Conservation (phyloP, 1,140 invertebrate species). For the Philaenus spumarius region DNA sequence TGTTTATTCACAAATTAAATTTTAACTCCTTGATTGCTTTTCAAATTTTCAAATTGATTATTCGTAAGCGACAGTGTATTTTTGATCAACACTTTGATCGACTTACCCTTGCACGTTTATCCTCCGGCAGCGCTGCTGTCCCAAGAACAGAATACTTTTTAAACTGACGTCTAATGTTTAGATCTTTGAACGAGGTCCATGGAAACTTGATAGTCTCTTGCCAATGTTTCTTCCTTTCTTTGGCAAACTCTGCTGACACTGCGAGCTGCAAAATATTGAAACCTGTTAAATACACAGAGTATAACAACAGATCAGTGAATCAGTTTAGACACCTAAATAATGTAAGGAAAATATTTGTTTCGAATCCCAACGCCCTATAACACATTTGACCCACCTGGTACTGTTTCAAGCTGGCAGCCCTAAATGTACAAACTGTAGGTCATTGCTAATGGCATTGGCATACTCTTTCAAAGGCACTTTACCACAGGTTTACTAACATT, state of each 20-base stretch:
- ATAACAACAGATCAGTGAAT: conserved; percentile 24
- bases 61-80: no score
- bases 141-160: conserved; percentile 58
- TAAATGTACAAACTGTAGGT: no score
- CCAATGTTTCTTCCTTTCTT: conserved; percentile 43
- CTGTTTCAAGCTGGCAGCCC: no score
- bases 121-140: conserved; percentile 57
- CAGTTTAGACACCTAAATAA: neutral
- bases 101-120: conserved; percentile 41
- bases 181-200: conserved; percentile 54
- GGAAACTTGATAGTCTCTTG: conserved; percentile 52
- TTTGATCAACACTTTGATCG: neutral
- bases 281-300: no score
- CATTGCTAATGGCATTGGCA: no score
- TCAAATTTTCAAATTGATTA: no score
- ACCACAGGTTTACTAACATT: no score
- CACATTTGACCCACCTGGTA: no score
- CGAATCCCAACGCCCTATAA: neutral
- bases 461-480: no score
- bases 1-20: no score
- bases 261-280: conserved; percentile 27
- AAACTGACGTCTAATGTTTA: conserved; percentile 56
- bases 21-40: no score
- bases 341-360: neutral
- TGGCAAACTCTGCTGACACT: conserved; percentile 33